Evolutionary conservation across 2,888 invertebrate genomes (phyloP).

Genomic region (Seira sanloemensis): DNA sequence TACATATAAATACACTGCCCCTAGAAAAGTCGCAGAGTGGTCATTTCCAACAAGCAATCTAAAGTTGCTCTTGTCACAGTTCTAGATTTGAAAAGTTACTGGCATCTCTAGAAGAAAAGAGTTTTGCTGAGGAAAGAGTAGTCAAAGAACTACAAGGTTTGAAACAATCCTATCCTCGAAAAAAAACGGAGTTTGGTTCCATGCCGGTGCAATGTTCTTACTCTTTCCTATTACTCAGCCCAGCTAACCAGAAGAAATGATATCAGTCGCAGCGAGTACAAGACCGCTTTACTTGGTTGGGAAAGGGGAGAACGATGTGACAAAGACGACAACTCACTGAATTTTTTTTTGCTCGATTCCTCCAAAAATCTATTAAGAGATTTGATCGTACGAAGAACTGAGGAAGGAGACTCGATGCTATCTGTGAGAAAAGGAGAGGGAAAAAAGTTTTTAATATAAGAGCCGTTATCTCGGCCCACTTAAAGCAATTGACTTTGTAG

Average conservation of each 20-base stretch:
- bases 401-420: constrained; percentile 1
- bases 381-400: constrained; percentile 28
- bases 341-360: neutral
- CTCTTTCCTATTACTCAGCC: neutral
- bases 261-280: neutral
- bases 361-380: constrained; percentile 48
- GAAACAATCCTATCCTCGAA: neutral
- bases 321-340: constrained; percentile 5
- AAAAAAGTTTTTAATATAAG: neutral
- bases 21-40: neutral
- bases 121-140: no score
- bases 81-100: neutral
- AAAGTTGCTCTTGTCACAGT: neutral
- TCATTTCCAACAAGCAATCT: neutral
- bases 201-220: constrained; percentile 2
- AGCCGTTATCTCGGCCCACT: neutral
- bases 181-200: neutral
- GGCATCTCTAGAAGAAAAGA: no score
- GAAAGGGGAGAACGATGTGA: constrained; percentile 11
- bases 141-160: neutral
- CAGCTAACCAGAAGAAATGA: neutral
- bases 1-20: no score
- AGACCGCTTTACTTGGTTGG: neutral
- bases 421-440: neutral
- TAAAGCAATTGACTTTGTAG: neutral